These are phyloP conservation scores for Furcula furcula DNA, from an alignment of 2,888 invertebrate genomes.

Conservation along the genomic window DNA sequence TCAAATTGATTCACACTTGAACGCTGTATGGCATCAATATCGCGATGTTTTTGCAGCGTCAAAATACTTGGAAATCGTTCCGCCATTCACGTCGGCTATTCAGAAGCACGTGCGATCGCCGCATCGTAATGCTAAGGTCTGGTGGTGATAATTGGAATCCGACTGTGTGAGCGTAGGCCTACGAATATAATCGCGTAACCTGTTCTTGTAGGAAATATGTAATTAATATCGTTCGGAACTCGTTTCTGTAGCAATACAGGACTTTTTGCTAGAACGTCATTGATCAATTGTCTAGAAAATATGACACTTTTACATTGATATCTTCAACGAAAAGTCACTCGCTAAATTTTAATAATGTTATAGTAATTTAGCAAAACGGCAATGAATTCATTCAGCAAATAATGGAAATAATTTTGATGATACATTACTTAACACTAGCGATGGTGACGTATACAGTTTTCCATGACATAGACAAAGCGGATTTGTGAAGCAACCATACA, in stretches of 20 bases:
- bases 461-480: slow-evolving; percentile 6
- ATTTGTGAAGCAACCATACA: neutral
- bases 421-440: slow-evolving; percentile 42
- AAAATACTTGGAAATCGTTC: slow-evolving; percentile 73
- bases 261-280: slow-evolving; percentile 38
- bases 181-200: slow-evolving; percentile 40
- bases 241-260: slow-evolving; percentile 30
- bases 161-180: slow-evolving; percentile 35
- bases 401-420: slow-evolving; percentile 40
- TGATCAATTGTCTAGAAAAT: slow-evolving; percentile 39
- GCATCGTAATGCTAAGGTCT: slow-evolving; percentile 55
- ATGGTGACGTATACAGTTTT: slow-evolving; percentile 32
- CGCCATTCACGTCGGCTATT: slow-evolving; percentile 67
- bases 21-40: slow-evolving; percentile 70
- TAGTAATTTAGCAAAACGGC: slow-evolving; percentile 4
- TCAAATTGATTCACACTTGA: slow-evolving; percentile 80
- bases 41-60: slow-evolving; percentile 65
- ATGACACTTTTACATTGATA: slow-evolving; percentile 23
- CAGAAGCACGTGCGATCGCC: slow-evolving; percentile 57
- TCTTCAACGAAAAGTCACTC: slow-evolving; percentile 13
- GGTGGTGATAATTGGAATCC: slow-evolving; percentile 53
- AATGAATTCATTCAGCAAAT: slow-evolving; percentile 7
- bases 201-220: slow-evolving; percentile 50
- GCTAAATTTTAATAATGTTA: slow-evolving; percentile 17
- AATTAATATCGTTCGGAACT: slow-evolving; percentile 41